A percentile compares a stretch with the other conserved stretches of the same genome.
These are phyloP conservation scores for Drosophila simulans DNA, from an alignment of 1,140 invertebrate genomes.

Conservation along the genomic window DNA sequence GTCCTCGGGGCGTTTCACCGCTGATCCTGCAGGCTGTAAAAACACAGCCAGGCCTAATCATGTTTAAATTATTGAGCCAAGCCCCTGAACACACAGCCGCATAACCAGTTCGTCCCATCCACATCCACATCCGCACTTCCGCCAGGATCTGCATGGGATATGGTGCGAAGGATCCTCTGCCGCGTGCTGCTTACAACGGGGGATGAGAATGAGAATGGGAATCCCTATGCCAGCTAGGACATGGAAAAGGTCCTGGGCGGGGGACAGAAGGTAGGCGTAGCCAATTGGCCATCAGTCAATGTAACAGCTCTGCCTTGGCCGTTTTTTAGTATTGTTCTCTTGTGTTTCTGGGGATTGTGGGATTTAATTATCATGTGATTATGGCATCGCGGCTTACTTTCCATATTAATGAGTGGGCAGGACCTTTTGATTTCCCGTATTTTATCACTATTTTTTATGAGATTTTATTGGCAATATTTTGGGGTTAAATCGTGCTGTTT, in stretches of 20 bases:
- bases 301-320: slow-evolving; percentile 47
- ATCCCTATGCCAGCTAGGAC: neutral
- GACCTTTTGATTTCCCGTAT: slow-evolving; percentile 15
- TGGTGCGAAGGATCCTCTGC: slow-evolving; percentile 26
- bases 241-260: slow-evolving; percentile 13
- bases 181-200: slow-evolving; percentile 60
- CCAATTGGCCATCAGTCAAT: slow-evolving; percentile 80
- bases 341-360: slow-evolving; percentile 52
- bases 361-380: slow-evolving; percentile 65
- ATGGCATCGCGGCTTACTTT: slow-evolving; percentile 20
- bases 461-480: slow-evolving; percentile 33
- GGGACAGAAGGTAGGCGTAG: slow-evolving; percentile 64
- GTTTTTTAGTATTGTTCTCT: slow-evolving; percentile 60
- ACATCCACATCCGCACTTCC: slow-evolving; percentile 19
- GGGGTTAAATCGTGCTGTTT: slow-evolving; percentile 25
- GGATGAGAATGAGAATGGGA: slow-evolving; percentile 26
- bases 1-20: slow-evolving; percentile 61
- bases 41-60: slow-evolving; percentile 84
- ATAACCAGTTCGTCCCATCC: slow-evolving; percentile 69
- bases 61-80: slow-evolving; percentile 84
- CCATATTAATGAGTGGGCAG: slow-evolving; percentile 72
- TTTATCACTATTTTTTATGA: slow-evolving; percentile 69
- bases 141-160: slow-evolving; percentile 3
- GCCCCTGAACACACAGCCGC: slow-evolving; percentile 58
- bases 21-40: slow-evolving; percentile 76